These are phyloP conservation scores for Chorisops tibialis DNA, from an alignment of 2,888 invertebrate genomes.

Conservation along the genomic window DNA sequence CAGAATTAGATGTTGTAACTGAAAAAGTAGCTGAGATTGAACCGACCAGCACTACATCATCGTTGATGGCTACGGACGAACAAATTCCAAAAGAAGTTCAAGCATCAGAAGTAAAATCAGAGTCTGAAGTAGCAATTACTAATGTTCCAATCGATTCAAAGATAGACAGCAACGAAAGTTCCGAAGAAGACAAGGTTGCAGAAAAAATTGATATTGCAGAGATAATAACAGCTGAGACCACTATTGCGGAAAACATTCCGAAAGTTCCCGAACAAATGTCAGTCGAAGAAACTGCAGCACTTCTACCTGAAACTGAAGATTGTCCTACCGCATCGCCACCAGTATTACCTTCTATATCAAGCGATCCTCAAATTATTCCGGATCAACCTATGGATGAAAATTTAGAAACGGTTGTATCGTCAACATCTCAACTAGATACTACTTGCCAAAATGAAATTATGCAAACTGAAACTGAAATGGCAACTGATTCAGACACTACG, in stretches of 20 bases:
- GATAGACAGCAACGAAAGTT: constrained; percentile 26
- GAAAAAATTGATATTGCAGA: constrained; percentile 7
- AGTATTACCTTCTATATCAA: constrained; percentile 19
- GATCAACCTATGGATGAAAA: constrained; percentile 34
- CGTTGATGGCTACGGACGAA: constrained; percentile 39
- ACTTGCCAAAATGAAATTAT: constrained; percentile 44
- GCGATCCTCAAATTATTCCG: neutral
- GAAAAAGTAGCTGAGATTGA: constrained; percentile 27
- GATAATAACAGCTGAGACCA: constrained; percentile 25
- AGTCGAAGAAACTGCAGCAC: constrained; percentile 28
- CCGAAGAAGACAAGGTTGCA: neutral
- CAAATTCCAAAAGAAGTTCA: constrained; percentile 31
- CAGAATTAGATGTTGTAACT: constrained; percentile 45
- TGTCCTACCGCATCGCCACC: constrained; percentile 36
- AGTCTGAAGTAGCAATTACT: constrained; percentile 27
- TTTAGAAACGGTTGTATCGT: constrained; percentile 27
- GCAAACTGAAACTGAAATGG: constrained; percentile 42
- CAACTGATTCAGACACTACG: constrained; percentile 42
- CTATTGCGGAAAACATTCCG: constrained; percentile 27
- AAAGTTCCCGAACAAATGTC: constrained; percentile 30
- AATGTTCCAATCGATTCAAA: constrained; percentile 19
- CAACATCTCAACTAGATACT: constrained; percentile 22
- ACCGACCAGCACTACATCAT: neutral
- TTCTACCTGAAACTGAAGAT: neutral
- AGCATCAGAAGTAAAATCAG: constrained; percentile 23